These are phyloP conservation scores for Cebus imitator DNA, from an alignment of 2,113 vertebrate species.

Conservation along the genomic window DNA sequence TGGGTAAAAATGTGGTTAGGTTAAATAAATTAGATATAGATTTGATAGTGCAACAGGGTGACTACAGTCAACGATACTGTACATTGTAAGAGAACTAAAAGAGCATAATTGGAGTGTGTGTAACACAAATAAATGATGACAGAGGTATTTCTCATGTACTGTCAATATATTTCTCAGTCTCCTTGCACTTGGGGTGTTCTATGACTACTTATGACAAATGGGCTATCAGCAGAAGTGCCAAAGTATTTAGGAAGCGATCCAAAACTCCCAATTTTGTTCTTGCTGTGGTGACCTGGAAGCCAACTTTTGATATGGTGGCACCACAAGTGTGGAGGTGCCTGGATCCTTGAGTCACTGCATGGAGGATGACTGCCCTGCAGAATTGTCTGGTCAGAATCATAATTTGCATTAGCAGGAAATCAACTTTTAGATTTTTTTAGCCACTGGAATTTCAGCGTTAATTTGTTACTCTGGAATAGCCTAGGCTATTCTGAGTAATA, in stretches of 20 bases:
- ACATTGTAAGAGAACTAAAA: too few relatives aligned
- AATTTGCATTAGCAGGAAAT: neutral
- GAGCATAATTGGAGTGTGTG: too few relatives aligned
- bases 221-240: neutral
- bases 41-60: too few relatives aligned
- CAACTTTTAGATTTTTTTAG: neutral
- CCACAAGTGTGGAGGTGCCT: too few relatives aligned
- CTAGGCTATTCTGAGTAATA: neutral
- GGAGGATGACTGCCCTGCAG: neutral
- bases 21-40: too few relatives aligned
- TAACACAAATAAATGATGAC: too few relatives aligned
- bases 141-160: neutral
- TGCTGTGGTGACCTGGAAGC: neutral
- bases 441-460: neutral
- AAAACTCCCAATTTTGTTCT: neutral
- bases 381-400: neutral
- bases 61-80: too few relatives aligned
- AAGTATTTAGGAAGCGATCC: neutral
- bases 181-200: neutral
- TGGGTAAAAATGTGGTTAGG: too few relatives aligned
- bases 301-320: neutral
- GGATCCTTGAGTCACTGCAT: accelerated
- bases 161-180: neutral
- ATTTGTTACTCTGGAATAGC: neutral
- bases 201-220: neutral